These are phyloP conservation scores for Girardia tigrina DNA, from an alignment of 2,888 invertebrate genomes.

Conservation along the genomic window DNA sequence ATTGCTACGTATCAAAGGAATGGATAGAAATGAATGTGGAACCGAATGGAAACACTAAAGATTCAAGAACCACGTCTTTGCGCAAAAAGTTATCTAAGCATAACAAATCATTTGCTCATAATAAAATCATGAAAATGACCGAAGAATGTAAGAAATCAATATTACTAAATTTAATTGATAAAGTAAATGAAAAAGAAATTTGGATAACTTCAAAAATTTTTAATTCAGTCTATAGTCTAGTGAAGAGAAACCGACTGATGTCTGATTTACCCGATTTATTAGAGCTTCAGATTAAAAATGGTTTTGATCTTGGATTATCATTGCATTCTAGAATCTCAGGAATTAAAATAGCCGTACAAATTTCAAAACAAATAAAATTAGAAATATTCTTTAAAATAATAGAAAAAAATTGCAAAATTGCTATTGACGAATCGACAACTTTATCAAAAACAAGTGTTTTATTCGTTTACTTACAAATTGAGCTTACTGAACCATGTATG, in stretches of 20 bases:
- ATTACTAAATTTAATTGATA: neutral
- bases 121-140: neutral
- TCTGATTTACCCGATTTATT: neutral
- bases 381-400: neutral
- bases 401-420: no score
- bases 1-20: neutral
- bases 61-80: neutral
- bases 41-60: neutral
- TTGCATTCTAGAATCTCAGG: neutral
- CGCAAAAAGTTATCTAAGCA: slow-evolving; percentile 18
- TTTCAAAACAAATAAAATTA: neutral
- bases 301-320: neutral
- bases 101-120: slow-evolving; percentile 13
- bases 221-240: slow-evolving; percentile 16
- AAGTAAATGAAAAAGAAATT: neutral
- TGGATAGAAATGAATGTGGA: slow-evolving; percentile 1
- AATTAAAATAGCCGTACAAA: neutral
- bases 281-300: neutral
- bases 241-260: neutral
- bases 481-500: no score
- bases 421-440: no score
- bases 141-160: slow-evolving; percentile 11
- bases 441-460: no score
- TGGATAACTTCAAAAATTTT: slow-evolving; percentile 23
- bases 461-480: no score